Evolutionary conservation across 1,140 invertebrate genomes (phyloP), one percentile per base, ranked within the genome.

Genomic region (Drosophila pallidifrons): DNA sequence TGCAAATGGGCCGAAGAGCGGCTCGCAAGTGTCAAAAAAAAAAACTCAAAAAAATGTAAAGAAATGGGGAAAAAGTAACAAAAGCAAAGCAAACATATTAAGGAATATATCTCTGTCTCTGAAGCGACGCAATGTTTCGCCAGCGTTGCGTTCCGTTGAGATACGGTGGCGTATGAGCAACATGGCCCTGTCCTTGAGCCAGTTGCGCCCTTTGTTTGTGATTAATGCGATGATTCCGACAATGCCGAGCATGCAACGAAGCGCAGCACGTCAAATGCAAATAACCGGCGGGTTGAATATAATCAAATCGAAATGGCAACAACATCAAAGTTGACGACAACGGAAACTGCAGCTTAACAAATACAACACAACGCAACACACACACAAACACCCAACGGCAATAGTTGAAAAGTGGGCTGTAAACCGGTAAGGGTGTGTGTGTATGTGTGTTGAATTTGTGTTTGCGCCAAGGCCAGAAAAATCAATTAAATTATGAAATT

Each of bases 401-500:
- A 63, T 52, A 16, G 79, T 46, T 20, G 10, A 11, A 20, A 16
- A 57, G 1, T 20, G 15, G 35, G 38, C 30, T 59, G 30, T 8
- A 5, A 28, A 32, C 32, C 8, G 35, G 61, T 25, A 25, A 25
- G 20, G 20, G 20, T 51, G 45, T 38, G 28, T 45, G 28, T 51
- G 45, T 32, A 16, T 45, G 28, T 28, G 41, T 51, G 35, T 10
- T 38, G 35, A 6, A 1, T 43, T 51, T 43, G 16, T 8, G 49
- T 32, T 59, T 38, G 16, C 35, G 47, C 45, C 80, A 88, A 88
- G 77, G 77, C 64, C 81, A 88, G 66, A 69, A 80, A 83, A 88
- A 89, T 89, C 83, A 88, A 88, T 89, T 88, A 89, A 89, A 78
- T 88, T 89, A 83, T 89, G 87, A 47, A 74, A 81, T 71, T 71